These are phyloP conservation scores for Stomatorhinus ivindoensis DNA, from an alignment of 2,113 vertebrate species.

Conservation along the genomic window DNA sequence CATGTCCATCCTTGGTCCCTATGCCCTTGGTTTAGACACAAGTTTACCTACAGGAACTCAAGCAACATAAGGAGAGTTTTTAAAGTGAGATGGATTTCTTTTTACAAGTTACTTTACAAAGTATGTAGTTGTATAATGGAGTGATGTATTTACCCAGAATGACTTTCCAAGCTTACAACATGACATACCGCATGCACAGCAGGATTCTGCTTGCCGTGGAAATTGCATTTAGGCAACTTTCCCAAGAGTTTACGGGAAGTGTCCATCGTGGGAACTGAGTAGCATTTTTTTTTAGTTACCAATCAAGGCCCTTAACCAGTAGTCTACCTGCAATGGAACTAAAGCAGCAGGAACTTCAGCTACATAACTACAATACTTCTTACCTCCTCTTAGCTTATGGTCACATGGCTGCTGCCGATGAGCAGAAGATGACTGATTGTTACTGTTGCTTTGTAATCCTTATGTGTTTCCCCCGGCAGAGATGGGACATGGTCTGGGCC, in stretches of 20 bases:
- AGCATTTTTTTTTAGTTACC: neutral
- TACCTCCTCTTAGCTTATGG: neutral
- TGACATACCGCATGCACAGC: neutral
- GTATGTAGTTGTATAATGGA: neutral
- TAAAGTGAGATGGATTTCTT: neutral
- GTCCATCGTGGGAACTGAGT: neutral
- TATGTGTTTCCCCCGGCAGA: conserved; percentile 42
- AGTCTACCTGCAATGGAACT: neutral
- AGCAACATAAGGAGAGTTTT: neutral
- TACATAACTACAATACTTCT: neutral
- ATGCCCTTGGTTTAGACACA: neutral
- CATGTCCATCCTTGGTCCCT: neutral
- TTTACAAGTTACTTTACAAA: neutral
- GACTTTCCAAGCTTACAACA: neutral
- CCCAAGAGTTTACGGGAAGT: neutral
- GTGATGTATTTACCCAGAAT: neutral
- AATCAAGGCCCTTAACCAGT: neutral
- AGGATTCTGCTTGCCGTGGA: neutral
- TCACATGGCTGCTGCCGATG: neutral
- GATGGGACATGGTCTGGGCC: conserved; percentile 65
- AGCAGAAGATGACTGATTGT: conserved; percentile 44
- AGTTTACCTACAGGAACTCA: neutral
- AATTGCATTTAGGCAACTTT: neutral
- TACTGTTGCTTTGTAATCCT: neutral
- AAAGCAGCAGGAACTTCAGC: neutral